Conservation (phyloP, 1,140 invertebrate genomes). For the Magallana angulata region DNA sequence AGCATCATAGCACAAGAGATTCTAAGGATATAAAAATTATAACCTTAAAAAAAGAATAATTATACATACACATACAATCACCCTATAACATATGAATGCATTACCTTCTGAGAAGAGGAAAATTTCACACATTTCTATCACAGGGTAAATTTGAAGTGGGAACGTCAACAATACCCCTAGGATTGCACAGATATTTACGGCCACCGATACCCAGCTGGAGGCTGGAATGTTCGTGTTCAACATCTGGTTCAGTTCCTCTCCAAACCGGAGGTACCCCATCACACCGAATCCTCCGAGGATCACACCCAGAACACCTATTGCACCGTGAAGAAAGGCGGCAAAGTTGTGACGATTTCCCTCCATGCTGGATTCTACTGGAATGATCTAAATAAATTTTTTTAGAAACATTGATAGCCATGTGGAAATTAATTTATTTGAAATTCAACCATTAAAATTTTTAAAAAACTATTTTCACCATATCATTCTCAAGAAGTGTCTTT, state of each 20-base stretch:
- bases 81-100: slow-evolving; percentile 47
- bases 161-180: slow-evolving; percentile 75
- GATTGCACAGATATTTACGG: slow-evolving; percentile 73
- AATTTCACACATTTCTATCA: slow-evolving; percentile 74
- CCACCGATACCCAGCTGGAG: slow-evolving; percentile 55
- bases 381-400: slow-evolving; percentile 63
- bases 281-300: slow-evolving; percentile 73
- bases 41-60: too few relatives aligned
- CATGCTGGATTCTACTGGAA: slow-evolving; percentile 78
- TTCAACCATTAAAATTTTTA: too few relatives aligned
- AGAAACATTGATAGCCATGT: too few relatives aligned
- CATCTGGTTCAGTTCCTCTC: slow-evolving; percentile 71
- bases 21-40: too few relatives aligned
- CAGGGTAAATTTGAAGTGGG: slow-evolving; percentile 76
- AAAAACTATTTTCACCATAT: too few relatives aligned
- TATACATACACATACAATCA: too few relatives aligned
- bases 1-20: too few relatives aligned
- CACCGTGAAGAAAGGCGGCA: slow-evolving; percentile 70
- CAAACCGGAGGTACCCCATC: slow-evolving; percentile 75
- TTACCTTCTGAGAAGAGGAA: slow-evolving; percentile 73
- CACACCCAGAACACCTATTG: slow-evolving; percentile 62
- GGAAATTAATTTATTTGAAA: too few relatives aligned
- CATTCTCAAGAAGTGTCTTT: too few relatives aligned
- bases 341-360: slow-evolving; percentile 76
- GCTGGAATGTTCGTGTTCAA: slow-evolving; percentile 72